phyloP scores from a whole-genome alignment of 2,888 invertebrate genomes.

The Chouioia cunea region DNA sequence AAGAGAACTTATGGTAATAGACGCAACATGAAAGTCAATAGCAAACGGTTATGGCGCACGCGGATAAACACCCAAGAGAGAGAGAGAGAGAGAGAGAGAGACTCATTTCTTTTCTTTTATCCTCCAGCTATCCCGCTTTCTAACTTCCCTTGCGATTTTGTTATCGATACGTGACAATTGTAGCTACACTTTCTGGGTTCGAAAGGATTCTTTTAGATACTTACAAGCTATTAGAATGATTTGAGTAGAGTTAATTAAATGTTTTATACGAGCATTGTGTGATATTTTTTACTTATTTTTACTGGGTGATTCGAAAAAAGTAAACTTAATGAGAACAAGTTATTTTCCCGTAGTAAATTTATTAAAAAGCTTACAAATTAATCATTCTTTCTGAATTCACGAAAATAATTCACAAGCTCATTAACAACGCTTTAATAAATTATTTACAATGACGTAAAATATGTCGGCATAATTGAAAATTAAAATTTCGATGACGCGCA shows the following conservation, averaged over 20 bases:
- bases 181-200: neutral
- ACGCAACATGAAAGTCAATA: slow-evolving; percentile 48
- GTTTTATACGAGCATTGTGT: neutral
- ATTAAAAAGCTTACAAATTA: no score
- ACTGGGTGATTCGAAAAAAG: slow-evolving; percentile 9
- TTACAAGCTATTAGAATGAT: no score
- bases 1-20: slow-evolving; percentile 46
- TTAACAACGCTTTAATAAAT: no score
- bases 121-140: slow-evolving; percentile 1
- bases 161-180: neutral
- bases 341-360: no score
- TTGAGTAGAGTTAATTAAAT: no score
- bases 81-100: slow-evolving; percentile 6
- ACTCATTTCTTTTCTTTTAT: neutral
- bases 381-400: no score
- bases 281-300: neutral
- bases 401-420: no score
- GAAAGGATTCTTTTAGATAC: no score
- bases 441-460: no score
- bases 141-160: neutral
- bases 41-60: slow-evolving; percentile 46
- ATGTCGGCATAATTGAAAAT: no score
- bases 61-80: slow-evolving; percentile 36
- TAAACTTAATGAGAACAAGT: no score
- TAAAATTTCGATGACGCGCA: no score